These are phyloP conservation scores for Oncorhynchus tshawytscha DNA, from an alignment of 2,113 vertebrate species.

Conservation along the genomic window DNA sequence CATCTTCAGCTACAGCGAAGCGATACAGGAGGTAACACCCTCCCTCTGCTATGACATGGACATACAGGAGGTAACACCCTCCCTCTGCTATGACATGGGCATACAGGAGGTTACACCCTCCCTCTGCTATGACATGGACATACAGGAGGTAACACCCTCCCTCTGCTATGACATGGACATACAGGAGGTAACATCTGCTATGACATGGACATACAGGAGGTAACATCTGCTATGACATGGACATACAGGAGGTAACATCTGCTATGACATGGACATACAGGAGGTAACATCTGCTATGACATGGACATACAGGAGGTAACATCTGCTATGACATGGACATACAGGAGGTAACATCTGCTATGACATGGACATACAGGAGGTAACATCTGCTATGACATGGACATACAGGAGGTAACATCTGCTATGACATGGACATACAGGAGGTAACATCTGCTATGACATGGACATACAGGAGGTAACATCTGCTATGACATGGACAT, in stretches of 20 bases:
- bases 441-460: constrained; percentile 55
- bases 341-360: constrained; percentile 65
- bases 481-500: not conserved
- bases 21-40: constrained; percentile 76
- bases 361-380: not conserved
- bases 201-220: not conserved
- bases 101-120: not conserved
- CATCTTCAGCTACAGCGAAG: constrained; percentile 69
- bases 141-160: too few species aligned
- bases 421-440: constrained; percentile 60
- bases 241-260: not conserved
- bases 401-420: not conserved
- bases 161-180: constrained; percentile 48
- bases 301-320: not conserved
- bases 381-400: not conserved
- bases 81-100: not conserved
- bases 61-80: not conserved
- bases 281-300: constrained; percentile 56
- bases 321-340: constrained; percentile 45
- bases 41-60: not conserved
- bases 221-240: not conserved
- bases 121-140: too few species aligned
- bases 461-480: not conserved
- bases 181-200: constrained; percentile 65
- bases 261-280: constrained; percentile 60